Percentiles rank a stretch among this genome's conserved stretches.
Evolutionary conservation across 2,888 invertebrate species (phyloP).

Genomic region (Nomada fabriciana): DNA sequence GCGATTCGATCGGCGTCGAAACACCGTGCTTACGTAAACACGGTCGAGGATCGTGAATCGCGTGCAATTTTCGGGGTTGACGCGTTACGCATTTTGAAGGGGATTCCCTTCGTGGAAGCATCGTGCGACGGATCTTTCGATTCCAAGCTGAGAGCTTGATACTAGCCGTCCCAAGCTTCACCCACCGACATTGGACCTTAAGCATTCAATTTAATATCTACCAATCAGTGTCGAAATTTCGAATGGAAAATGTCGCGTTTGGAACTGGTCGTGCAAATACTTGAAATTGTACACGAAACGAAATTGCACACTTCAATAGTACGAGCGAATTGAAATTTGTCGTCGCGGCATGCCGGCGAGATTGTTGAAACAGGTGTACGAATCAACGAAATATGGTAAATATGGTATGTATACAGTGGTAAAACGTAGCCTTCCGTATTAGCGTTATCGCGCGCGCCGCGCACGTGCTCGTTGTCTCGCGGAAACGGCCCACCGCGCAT

Average conservation of each 20-base stretch:
- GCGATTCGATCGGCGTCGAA: conserved; percentile 62
- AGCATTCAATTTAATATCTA: too few species aligned
- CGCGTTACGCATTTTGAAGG: background rate
- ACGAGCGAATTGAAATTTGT: background rate
- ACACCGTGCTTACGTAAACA: conserved; percentile 65
- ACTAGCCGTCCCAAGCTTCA: too few species aligned
- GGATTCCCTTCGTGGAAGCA: too few species aligned
- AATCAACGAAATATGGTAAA: conserved; percentile 5
- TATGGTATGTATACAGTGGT: background rate
- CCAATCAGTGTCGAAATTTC: too few species aligned
- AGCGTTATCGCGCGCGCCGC: background rate
- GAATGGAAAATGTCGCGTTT: too few species aligned
- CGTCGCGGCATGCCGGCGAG: too few species aligned
- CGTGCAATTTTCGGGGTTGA: conserved; percentile 18
- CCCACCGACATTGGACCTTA: too few species aligned
- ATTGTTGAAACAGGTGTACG: background rate
- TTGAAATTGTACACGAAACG: too few species aligned
- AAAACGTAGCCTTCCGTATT: background rate
- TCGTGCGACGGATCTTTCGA: too few species aligned
- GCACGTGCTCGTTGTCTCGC: conserved; percentile 10
- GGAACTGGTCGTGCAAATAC: too few species aligned
- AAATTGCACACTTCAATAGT: background rate
- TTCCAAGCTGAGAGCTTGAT: too few species aligned
- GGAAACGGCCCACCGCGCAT: conserved; percentile 6
- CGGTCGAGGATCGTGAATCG: conserved; percentile 26